phyloP scores from a whole-genome alignment of 2,888 invertebrate species.

The Octodonta nipae region DNA sequence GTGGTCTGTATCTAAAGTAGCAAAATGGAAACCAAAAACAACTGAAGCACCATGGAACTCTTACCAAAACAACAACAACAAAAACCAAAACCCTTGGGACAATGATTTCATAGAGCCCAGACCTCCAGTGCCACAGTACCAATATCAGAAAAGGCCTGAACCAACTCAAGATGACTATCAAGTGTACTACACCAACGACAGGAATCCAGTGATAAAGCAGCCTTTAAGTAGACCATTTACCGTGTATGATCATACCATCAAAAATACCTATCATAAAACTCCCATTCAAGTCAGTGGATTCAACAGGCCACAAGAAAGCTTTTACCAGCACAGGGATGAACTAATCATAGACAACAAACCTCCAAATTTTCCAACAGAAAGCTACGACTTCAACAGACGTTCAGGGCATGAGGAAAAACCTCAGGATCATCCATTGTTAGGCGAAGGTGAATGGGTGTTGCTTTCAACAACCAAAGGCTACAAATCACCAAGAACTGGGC shows the following conservation, averaged over 20 bases:
- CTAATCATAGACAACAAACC: conserved; percentile 42
- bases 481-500: conserved; percentile 33
- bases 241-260: too few species aligned
- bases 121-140: neutral
- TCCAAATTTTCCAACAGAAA: conserved; percentile 37
- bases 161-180: conserved; percentile 2
- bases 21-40: conserved; percentile 58
- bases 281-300: neutral
- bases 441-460: conserved; percentile 66
- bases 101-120: neutral
- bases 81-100: neutral
- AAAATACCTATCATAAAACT: too few species aligned
- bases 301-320: conserved; percentile 2
- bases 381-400: conserved; percentile 9
- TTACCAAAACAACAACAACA: too few species aligned
- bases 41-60: conserved; percentile 26
- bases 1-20: conserved; percentile 68
- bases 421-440: conserved; percentile 46
- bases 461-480: conserved; percentile 68
- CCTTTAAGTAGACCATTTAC: too few species aligned
- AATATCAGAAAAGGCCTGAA: neutral
- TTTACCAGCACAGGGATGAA: conserved; percentile 28
- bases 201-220: too few species aligned
- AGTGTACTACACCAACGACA: conserved; percentile 1
- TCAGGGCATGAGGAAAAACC: conserved; percentile 34